phyloP scores from a whole-genome alignment of 2,113 vertebrate genomes.

The Rhinopithecus roxellana region DNA sequence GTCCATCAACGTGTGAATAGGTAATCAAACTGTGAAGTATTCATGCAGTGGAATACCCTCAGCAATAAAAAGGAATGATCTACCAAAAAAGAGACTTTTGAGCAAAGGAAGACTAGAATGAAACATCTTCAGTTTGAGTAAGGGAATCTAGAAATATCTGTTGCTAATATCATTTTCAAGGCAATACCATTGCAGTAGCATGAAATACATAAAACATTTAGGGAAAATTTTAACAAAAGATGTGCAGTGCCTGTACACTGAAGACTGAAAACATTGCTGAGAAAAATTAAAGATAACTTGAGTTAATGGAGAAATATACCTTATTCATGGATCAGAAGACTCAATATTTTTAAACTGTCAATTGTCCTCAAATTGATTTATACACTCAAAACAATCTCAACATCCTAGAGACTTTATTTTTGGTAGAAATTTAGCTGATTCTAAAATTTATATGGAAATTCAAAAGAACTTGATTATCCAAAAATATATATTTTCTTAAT shows the following conservation, averaged over 20 bases:
- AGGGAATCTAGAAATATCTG: not conserved
- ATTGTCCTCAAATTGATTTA: not conserved
- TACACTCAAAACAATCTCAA: not conserved
- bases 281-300: not conserved
- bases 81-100: not conserved
- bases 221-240: not conserved
- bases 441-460: not conserved
- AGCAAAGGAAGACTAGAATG: not conserved
- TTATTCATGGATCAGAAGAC: not conserved
- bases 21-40: not conserved
- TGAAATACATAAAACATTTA: not conserved
- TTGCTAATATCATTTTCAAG: too few species aligned
- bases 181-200: too few species aligned
- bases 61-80: not conserved
- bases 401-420: not conserved
- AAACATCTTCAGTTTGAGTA: not conserved
- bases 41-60: not conserved
- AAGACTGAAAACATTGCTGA: not conserved
- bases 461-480: not conserved
- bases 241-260: not conserved
- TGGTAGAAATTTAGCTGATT: not conserved
- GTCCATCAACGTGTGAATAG: not conserved
- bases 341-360: not conserved
- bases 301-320: not conserved
- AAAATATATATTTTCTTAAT: not conserved